Evolutionary conservation across 1,140 invertebrate species (phyloP), one percentile per base, ranked within the genome.

Genomic region (Ceratitis capitata): DNA sequence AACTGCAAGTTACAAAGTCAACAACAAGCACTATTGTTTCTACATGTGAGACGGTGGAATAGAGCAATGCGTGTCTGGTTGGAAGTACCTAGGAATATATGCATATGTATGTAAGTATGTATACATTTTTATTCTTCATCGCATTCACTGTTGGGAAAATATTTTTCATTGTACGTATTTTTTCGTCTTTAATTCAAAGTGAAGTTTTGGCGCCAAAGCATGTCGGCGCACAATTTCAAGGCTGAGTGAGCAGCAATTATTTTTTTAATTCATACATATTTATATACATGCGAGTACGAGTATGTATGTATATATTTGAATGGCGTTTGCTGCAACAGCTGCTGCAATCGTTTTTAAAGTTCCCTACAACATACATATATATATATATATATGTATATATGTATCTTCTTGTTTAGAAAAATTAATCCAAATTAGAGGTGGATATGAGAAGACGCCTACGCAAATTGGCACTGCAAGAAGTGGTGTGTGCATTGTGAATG

Each of bases 161-260:
- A n/a, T 5, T 23, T 14, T 53, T 56, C 23, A 53, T 53, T 53
- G 10, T 56, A 23, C 7, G n/a, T 64, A 1, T 32, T 3, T 26
- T 14, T 29, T 64, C 14, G 14, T 29, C 26, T 64, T 64, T 32
- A 6, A 64, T 16, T 29, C 9, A 64, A 64, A 35, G 29, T 12
- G 58, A 64, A 64, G 35, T 78, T 78, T 78, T 78, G 69, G 69
- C 69, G 69, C 42, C 69, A 78, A 83, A 53, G 19, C 29, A 5
- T 16, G 82, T 83, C 82, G 45, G 49, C 82, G 82, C 82, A 51
- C 82, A 83, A 83, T 83, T 83, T 83, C 82, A 83, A 83, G 82
- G 82, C 82, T 83, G 47, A 53, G 19, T 83, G 42, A 53, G 16
- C 82, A 83, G 69, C 69, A 78, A 39, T 64, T 23, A 45, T 19